Evolutionary conservation across 2,888 invertebrate genomes (phyloP), one percentile per base, ranked within the genome.

Genomic region (Nemurella pictetii): DNA sequence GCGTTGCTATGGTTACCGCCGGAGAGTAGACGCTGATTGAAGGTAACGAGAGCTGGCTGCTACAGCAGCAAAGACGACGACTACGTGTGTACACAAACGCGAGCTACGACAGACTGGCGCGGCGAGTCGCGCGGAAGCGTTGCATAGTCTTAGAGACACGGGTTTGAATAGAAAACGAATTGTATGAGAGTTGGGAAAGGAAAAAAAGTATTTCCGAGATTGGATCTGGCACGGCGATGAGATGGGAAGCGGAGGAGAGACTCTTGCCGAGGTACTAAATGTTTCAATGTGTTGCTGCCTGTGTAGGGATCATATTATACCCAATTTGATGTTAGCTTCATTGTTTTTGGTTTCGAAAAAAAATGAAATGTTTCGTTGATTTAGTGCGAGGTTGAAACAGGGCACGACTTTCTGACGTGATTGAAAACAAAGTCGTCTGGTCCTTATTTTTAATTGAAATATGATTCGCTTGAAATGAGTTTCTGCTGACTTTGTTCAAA

Each of bases 161-260:
- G n/a, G 75, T 25, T 75, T 75, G 27, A 28, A 28, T 27, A 28
- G 75, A 75, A 36, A 75, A 75, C 26, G 75, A 28, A 15, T 27
- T 75, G 9, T 26, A 9, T 26, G n/a, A 75, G 75, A 80, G 80
- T 35, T 26, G 35, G 32, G n/a, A 30, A 35, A 29, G 25, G n/a
- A 32, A 20, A 80, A 80, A 80, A 80, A 80, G 80, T 80, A 35
- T 80, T 80, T 80, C 32, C 32, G 80, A 80, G 80, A 80, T 80
- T 32, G 35, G 15, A 80, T 80, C 80, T 80, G 80, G 80, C 80
- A 80, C 80, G n/a, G n/a, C n/a, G 80, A 15, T 35, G 80, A 28
- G 75, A 7, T 36, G 7, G 36, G 7, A 75, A 28, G 7, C 75
- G 0, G 74, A 5, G 55, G 20, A 55, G 20, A 55, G 55, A 55